Base-by-base conservation (phyloP, 2,888 invertebrate genomes). In the Sphaerophoria taeniata region DNA sequence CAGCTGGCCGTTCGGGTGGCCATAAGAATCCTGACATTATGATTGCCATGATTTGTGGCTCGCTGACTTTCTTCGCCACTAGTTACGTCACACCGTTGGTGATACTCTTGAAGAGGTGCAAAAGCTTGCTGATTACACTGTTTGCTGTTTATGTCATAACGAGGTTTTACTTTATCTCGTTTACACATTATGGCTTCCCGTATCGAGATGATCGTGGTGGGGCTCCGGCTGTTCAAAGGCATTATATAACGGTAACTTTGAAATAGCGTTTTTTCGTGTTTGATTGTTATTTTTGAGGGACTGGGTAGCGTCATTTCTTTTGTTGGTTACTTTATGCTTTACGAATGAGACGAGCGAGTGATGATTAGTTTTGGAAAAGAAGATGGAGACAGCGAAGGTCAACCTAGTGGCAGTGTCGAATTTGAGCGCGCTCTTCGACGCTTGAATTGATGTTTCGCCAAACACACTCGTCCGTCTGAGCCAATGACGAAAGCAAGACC, bases 151-250 rank as follows among this genome's bases (percentile, higher is more conserved):
- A 89, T 75, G 60, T 90, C 7, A 83, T 90, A 16, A 89, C 90
- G 24, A 83, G 90, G 47, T 89, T 89, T 47, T 89, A 90, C 73
- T 87, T 90, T 16, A 87, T 91, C 12, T 90, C 93, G 1, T 88
- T 88, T 24, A 89, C 90, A 33, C 90, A 92, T 4, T 88, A 93
- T 33, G 94, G 94, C 5, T 93, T 94, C 88, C 94, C 94, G 0
- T 94, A 93, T 89, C 91, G 91, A 70, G 93, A 91, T 72, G 92
- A 93, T 56, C 89, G 90, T 0, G 88, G 90, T 7, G 89, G 89
- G 16, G 76, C 88, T 36, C 91, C 91, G 6, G 87, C 89, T 70
- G 92, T 93, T 0, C 93, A 94, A 88, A 89, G 94, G 36, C 92
- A 93, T 81, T 91, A 93, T 78, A 90, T 93, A 16, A 90, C 93